A percentile compares a stretch with the other conserved stretches of the same genome.
Conservation (phyloP, 2,888 invertebrate genomes). For the Ophion slaviceki region DNA sequence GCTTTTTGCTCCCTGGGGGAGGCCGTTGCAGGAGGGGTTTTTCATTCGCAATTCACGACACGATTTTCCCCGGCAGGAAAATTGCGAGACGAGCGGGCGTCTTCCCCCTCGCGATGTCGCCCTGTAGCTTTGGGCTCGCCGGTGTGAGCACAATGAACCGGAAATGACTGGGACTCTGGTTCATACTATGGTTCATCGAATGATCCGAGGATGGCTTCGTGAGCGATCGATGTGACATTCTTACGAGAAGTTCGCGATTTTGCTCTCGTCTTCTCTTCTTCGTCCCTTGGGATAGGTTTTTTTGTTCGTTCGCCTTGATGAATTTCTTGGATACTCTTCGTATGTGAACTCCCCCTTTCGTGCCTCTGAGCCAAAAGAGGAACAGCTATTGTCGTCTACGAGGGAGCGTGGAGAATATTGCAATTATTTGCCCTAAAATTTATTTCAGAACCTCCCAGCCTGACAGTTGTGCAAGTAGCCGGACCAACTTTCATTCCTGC, state of each 20-base stretch:
- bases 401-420: constrained; percentile 53
- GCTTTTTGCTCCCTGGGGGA: neutral
- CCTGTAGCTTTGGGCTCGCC: constrained; percentile 7
- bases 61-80: constrained; percentile 39
- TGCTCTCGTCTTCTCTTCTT: constrained; percentile 9
- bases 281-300: constrained; percentile 7
- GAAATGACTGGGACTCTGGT: constrained; percentile 66
- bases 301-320: constrained; percentile 38
- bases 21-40: neutral
- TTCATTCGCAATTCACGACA: constrained; percentile 48
- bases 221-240: constrained; percentile 68
- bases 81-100: neutral
- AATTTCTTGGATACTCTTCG: constrained; percentile 42
- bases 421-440: too few species aligned
- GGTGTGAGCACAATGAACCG: constrained; percentile 63
- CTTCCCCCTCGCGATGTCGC: neutral
- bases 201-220: constrained; percentile 16
- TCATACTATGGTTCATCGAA: constrained; percentile 37
- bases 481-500: too few species aligned
- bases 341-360: constrained; percentile 1
- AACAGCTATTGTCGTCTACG: constrained; percentile 16
- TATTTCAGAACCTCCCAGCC: too few species aligned
- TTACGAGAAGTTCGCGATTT: constrained; percentile 59
- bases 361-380: constrained; percentile 22
- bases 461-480: too few species aligned